phyloP scores from a whole-genome alignment of 2,797 vertebrate genomes.

The Melanotaenia boesemani region DNA sequence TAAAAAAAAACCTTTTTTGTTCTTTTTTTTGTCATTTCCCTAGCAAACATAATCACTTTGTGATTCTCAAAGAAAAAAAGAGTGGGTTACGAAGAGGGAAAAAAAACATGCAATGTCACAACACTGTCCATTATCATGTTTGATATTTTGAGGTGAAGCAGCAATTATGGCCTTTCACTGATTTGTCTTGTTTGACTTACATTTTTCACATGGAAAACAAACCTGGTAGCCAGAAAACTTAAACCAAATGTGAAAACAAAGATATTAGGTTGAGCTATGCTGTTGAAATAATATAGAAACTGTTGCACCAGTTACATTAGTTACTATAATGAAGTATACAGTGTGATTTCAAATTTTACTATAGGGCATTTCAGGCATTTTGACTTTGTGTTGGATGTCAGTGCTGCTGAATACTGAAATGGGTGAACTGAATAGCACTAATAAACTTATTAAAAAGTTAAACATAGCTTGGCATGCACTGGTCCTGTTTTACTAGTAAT shows the following conservation, averaged over 20 bases:
- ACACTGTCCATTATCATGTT: background rate
- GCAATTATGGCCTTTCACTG: slow-evolving; percentile 11
- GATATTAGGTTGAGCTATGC: slow-evolving; percentile 12
- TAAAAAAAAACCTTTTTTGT: slow-evolving; percentile 6
- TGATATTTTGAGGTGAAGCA: slow-evolving; percentile 11
- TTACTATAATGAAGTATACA: slow-evolving; percentile 26
- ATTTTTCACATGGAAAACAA: slow-evolving; percentile 26
- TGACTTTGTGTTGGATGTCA: slow-evolving; percentile 5
- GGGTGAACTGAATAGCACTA: background rate
- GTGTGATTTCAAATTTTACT: slow-evolving; percentile 11
- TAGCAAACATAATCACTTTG: slow-evolving; percentile 20
- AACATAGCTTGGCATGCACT: background rate
- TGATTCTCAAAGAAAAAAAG: slow-evolving; percentile 8
- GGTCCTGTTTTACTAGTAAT: background rate
- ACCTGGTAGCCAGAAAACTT: slow-evolving; percentile 17
- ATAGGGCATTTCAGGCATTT: background rate
- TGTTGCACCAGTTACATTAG: slow-evolving; percentile 38
- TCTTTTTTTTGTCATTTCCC: slow-evolving; percentile 1
- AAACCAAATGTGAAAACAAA: slow-evolving; percentile 39
- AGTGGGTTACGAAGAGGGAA: background rate
- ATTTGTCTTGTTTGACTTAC: slow-evolving; percentile 24
- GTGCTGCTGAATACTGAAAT: no score
- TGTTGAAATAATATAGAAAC: slow-evolving; percentile 38
- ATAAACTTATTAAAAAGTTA: background rate
- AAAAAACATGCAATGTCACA: background rate